Conservation (phyloP, 2,888 invertebrate species). For the Callyntrura guangdongensis region DNA sequence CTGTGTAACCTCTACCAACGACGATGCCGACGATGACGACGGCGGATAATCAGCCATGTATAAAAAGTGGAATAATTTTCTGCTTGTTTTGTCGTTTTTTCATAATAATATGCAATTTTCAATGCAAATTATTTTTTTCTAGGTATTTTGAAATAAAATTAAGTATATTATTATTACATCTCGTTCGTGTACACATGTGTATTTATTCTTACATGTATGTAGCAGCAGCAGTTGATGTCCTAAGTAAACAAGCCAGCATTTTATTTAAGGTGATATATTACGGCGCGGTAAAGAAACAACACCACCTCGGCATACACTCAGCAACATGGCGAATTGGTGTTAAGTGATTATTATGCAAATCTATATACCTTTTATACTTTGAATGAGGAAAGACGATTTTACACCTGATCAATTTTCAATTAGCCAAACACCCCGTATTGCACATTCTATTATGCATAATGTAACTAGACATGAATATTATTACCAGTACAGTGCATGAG, state of each 20-base stretch:
- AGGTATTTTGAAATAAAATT: slow-evolving; percentile 2
- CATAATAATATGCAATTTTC: slow-evolving; percentile 37
- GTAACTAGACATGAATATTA: no score
- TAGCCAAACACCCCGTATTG: slow-evolving; percentile 13
- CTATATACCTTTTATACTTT: slow-evolving; percentile 9
- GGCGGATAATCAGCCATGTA: background rate
- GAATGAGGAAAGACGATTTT: slow-evolving; percentile 49
- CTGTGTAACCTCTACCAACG: background rate
- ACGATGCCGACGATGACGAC: background rate
- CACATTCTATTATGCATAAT: background rate
- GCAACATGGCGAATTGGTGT: slow-evolving; percentile 39
- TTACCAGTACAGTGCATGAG: background rate
- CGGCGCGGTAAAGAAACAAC: background rate
- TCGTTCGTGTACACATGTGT: background rate
- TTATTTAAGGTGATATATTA: background rate
- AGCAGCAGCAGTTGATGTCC: background rate
- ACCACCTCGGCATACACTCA: slow-evolving; percentile 19
- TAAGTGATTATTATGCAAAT: slow-evolving; percentile 62
- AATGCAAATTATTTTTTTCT: slow-evolving; percentile 23
- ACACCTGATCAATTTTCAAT: slow-evolving; percentile 76
- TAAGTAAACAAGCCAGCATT: background rate
- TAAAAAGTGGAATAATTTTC: slow-evolving; percentile 47
- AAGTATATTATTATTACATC: slow-evolving; percentile 17
- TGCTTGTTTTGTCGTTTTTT: slow-evolving; percentile 52
- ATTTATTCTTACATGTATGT: no score